phyloP scores from a whole-genome alignment of 2,113 vertebrate genomes.

The Danionella cerebrum region DNA sequence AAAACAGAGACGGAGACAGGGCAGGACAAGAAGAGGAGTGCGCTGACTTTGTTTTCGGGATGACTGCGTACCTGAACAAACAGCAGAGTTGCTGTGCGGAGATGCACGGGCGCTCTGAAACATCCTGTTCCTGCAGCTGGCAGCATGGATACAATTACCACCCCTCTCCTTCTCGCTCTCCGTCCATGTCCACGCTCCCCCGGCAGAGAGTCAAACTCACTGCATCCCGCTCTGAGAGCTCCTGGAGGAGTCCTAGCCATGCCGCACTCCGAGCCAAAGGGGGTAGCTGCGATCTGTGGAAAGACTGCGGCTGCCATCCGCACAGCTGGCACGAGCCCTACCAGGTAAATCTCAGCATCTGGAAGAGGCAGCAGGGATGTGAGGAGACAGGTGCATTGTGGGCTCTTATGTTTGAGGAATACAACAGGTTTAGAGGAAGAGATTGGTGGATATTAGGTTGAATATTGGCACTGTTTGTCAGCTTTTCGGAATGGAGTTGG shows the following conservation, averaged over 20 bases:
- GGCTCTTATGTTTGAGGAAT: background rate
- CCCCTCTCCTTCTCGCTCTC: slow-evolving; percentile 48
- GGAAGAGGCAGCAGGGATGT: background rate
- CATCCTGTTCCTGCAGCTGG: slow-evolving; percentile 66
- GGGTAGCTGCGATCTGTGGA: slow-evolving; percentile 66
- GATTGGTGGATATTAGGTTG: no score
- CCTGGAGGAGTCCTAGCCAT: slow-evolving; percentile 66
- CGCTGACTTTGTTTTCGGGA: slow-evolving; percentile 38
- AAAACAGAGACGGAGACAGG: slow-evolving; percentile 20
- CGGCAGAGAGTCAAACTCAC: slow-evolving; percentile 55
- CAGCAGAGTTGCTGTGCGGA: slow-evolving; percentile 70
- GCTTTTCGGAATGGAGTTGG: no score
- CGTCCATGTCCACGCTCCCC: slow-evolving; percentile 28
- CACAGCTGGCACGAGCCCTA: slow-evolving; percentile 68
- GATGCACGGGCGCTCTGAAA: slow-evolving; percentile 57
- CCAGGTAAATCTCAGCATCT: slow-evolving; percentile 67
- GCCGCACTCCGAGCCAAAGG: slow-evolving; percentile 53
- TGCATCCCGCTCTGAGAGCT: slow-evolving; percentile 60
- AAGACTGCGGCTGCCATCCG: slow-evolving; percentile 67
- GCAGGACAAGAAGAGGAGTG: slow-evolving; percentile 15
- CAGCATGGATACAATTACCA: slow-evolving; percentile 52
- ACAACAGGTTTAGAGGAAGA: no score
- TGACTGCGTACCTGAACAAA: slow-evolving; percentile 72
- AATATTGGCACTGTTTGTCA: no score
- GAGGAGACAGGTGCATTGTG: background rate